These are phyloP conservation scores for Masticophis lateralis DNA, from an alignment of 2,797 vertebrate genomes.

Conservation along the genomic window DNA sequence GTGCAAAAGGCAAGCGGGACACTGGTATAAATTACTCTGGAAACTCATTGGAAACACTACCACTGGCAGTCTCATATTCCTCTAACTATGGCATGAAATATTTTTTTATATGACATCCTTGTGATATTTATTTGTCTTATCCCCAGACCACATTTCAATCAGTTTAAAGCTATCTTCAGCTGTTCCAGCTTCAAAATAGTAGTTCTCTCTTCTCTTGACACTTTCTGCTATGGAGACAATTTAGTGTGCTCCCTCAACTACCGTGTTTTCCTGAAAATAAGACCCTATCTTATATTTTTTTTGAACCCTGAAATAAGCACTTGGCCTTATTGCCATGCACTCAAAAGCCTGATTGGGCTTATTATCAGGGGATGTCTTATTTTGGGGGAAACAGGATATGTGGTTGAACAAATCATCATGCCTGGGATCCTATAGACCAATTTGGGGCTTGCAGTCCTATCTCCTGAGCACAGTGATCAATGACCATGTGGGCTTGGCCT, in stretches of 20 bases:
- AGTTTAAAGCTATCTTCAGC: background rate
- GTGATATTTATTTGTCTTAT: background rate
- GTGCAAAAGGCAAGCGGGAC: background rate
- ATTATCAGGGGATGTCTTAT: no score
- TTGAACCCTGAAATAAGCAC: no score
- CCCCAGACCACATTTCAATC: background rate
- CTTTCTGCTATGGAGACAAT: background rate
- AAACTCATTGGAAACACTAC: background rate
- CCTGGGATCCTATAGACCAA: background rate
- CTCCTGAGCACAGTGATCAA: background rate
- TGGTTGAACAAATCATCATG: background rate
- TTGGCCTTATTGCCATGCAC: no score
- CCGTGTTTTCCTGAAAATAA: no score
- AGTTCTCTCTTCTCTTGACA: background rate
- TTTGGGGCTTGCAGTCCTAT: background rate
- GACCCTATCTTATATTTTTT: no score
- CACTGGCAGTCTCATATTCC: background rate
- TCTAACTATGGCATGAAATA: background rate
- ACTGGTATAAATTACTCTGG: background rate
- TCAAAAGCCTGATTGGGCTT: no score
- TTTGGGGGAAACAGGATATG: background rate
- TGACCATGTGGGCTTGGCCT: background rate
- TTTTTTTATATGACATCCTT: background rate
- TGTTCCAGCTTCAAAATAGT: background rate
- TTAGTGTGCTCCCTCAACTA: background rate